Evolutionary conservation across 2,113 vertebrate species (phyloP), one percentile per base, ranked within the genome.

Genomic region (Parus major): DNA sequence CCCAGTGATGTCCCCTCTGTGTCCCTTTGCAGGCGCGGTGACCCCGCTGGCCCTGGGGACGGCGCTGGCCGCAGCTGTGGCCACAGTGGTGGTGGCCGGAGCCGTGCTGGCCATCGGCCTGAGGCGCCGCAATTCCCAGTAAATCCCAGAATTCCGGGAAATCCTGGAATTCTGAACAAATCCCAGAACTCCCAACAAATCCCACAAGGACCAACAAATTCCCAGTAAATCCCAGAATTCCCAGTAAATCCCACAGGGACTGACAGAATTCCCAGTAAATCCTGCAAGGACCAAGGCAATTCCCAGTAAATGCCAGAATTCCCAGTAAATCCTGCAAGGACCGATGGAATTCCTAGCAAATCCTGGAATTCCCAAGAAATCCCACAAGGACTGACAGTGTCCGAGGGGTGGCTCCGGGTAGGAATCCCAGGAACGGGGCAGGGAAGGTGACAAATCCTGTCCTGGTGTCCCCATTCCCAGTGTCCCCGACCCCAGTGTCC

Each of bases 381-480:
- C 61, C 28, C 7, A 6, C 7, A 5, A 44, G 65, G 33, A 49
- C n/a, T 11, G 21, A 9, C 3, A 5, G 28, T 5, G 25, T 33
- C 31, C 4, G 5, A 27, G 36, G 70, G 39, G 52, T 72, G 17
- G 20, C 21, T 55, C 16, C 2, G 29, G 17, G 29, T 14, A 2
- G 9, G 9, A n/a, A 27, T 20, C 23, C 39, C 0, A 1, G 70
- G 52, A 57, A 73, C 50, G 35, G 35, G 22, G 22, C 0, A 1
- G 35, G 46, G 13, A 41, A 5, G 5, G 57, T 24, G 12, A 21
- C 46, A 23, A 7, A 17, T 7, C 17, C 35, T 12, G 12, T 25
- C 23, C 52, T 29, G 20, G 12, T 35, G 31, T n/a, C 42, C 31
- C 42, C 22, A 25, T 1, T 39, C 12, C 36, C 50, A 19, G 2